phyloP scores from a whole-genome alignment of 2,113 vertebrate species.

The Petrocephalus zakoni region DNA sequence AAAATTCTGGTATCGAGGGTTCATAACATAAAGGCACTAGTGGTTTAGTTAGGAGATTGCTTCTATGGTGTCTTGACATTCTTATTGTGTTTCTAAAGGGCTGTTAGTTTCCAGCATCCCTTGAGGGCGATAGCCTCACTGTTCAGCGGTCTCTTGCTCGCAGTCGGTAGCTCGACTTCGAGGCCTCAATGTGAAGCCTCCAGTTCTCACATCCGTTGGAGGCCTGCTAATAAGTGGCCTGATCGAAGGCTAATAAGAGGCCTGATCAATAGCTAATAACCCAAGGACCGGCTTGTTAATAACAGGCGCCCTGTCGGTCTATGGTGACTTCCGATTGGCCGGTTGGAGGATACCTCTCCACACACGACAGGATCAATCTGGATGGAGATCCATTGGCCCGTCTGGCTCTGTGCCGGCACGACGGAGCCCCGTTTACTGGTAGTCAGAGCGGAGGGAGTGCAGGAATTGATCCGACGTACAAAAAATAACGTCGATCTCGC shows the following conservation, averaged over 20 bases:
- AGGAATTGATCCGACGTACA: slow-evolving; percentile 40
- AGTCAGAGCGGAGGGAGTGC: background rate
- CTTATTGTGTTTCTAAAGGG: background rate
- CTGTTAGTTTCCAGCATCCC: background rate
- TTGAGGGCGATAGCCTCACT: background rate
- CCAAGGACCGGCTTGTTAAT: background rate
- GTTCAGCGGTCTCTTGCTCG: background rate
- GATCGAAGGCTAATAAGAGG: slow-evolving; percentile 8
- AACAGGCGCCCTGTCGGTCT: background rate
- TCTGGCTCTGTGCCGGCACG: slow-evolving; percentile 38
- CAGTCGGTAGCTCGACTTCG: background rate
- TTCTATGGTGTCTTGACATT: background rate
- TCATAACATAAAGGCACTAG: background rate
- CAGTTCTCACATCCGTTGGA: background rate
- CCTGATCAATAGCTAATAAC: slow-evolving; percentile 9
- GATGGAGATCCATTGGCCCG: slow-evolving; percentile 21
- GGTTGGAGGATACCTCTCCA: slow-evolving; percentile 15
- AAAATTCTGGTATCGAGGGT: background rate
- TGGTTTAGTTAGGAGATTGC: background rate
- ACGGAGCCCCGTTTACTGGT: slow-evolving; percentile 40
- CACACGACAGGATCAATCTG: slow-evolving; percentile 20
- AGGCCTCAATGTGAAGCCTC: background rate
- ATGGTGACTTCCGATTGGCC: background rate
- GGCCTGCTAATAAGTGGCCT: background rate
- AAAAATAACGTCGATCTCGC: slow-evolving; percentile 24